Base-by-base conservation (phyloP, 2,797 vertebrate species). In the Clarias pachynema region DNA sequence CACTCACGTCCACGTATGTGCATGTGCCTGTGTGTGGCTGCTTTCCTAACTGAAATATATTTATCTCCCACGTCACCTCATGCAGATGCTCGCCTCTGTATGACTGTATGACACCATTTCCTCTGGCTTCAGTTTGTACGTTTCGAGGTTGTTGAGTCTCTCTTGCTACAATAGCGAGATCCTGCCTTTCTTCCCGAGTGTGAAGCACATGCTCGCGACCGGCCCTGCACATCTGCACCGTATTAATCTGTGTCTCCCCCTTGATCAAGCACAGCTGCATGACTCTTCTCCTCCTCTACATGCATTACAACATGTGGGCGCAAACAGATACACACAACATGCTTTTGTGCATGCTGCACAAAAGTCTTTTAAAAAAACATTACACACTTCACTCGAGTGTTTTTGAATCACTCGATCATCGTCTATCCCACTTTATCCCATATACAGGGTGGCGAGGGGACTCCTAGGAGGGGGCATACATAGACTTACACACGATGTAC, bases 151-250 rank as follows among this genome's bases (percentile, higher is more conserved):
- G 34, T 82, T 80, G 37, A 77, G 53, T n/a, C 74, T 87, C 20
- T 40, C 59, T 14, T 68, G 34, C 49, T 68, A 70, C 87, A 80
- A 74, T 40, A 75, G 56, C 62, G 34, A 78, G 65, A 83, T 78
- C 59, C 56, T 84, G 44, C 66, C 85, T 65, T 74, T 85, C 83
- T 77, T 82, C 40, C 57, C 74, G 53, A 83, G 56, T 77, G 6
- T 9, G 57, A 77, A 40, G 14, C 57, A 72, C 74, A 62, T 77
- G 80, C 66, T 62, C 26, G 3, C 77, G 40, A 81, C 24, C 40
- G 60, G 57, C 31, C 40, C 69, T 66, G 65, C 66, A 82, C 91
- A 91, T 92, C 91, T 92, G 91, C 70, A 82, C 78, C n/a, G 89
- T 79, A 89, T 94, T 93, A 92, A 62, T 37, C 69, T 78, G 86